phyloP scores from a whole-genome alignment of 2,113 vertebrate genomes.

The Syngnathus typhle region DNA sequence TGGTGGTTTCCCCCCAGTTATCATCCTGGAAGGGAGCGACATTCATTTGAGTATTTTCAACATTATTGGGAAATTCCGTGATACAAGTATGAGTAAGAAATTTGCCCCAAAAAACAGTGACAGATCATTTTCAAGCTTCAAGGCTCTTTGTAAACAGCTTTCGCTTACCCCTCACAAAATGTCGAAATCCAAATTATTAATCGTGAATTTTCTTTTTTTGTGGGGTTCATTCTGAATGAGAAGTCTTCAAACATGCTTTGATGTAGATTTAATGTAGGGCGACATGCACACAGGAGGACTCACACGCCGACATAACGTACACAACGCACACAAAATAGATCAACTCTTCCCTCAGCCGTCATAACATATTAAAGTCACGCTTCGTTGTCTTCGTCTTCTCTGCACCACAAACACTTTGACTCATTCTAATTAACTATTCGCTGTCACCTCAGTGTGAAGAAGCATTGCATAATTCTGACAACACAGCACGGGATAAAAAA shows the following conservation, averaged over 20 bases:
- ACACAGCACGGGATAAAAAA: background rate
- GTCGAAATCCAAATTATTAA: background rate
- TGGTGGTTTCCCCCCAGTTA: constrained; percentile 93
- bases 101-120: too few species aligned
- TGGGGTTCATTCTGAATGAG: constrained; percentile 26
- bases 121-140: too few species aligned
- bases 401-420: constrained; percentile 30
- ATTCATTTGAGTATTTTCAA: background rate
- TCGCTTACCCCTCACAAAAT: background rate
- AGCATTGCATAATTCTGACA: constrained; percentile 11
- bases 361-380: constrained; percentile 36
- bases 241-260: constrained; percentile 34
- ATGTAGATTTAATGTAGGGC: constrained; percentile 38
- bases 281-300: constrained; percentile 18
- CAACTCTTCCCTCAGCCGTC: constrained; percentile 28
- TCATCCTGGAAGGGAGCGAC: constrained; percentile 74
- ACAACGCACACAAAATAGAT: constrained; percentile 15
- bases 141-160: too few species aligned
- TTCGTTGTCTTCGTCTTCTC: constrained; percentile 3
- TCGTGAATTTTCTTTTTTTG: background rate
- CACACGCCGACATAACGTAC: background rate
- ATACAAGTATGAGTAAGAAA: too few species aligned
- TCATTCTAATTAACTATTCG: constrained; percentile 49
- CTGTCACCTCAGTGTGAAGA: constrained; percentile 32
- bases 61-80: background rate